Conservation (phyloP, 2,888 invertebrate genomes). For the Tenthredo scrophulariae region DNA sequence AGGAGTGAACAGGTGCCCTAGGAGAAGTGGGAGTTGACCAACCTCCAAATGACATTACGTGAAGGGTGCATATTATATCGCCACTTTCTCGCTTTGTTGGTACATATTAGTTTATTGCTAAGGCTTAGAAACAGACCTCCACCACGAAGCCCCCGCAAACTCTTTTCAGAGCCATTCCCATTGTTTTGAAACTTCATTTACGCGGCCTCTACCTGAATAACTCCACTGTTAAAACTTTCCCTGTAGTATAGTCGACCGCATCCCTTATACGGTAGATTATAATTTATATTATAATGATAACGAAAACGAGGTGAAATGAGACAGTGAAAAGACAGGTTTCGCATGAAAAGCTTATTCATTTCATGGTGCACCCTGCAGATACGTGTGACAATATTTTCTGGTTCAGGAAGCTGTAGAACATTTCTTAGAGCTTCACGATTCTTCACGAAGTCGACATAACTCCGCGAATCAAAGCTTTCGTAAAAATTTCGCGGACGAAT, state of each 20-base stretch:
- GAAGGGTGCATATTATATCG: conserved; percentile 72
- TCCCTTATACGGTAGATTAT: conserved; percentile 10
- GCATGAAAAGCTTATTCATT: background rate
- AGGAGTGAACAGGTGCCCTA: conserved; percentile 49
- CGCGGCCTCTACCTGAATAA: background rate
- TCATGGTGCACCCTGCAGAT: background rate
- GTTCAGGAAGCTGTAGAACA: too few relatives aligned
- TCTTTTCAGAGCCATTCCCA: conserved; percentile 19
- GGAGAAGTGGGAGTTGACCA: conserved; percentile 6
- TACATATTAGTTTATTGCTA: conserved; percentile 34
- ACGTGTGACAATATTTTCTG: background rate
- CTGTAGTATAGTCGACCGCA: background rate
- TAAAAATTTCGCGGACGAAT: conserved; percentile 3
- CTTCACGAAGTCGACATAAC: too few relatives aligned
- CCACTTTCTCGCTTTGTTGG: conserved; percentile 68
- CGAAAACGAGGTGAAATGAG: background rate
- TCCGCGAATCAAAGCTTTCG: background rate
- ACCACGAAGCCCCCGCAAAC: conserved; percentile 3
- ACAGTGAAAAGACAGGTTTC: background rate
- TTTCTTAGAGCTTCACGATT: background rate
- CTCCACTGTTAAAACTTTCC: background rate
- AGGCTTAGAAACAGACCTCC: conserved; percentile 23
- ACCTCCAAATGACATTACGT: conserved; percentile 53
- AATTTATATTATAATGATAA: background rate
- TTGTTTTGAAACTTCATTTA: conserved; percentile 21